phyloP scores from a whole-genome alignment of 2,888 invertebrate species.

The Sesia bembeciformis region DNA sequence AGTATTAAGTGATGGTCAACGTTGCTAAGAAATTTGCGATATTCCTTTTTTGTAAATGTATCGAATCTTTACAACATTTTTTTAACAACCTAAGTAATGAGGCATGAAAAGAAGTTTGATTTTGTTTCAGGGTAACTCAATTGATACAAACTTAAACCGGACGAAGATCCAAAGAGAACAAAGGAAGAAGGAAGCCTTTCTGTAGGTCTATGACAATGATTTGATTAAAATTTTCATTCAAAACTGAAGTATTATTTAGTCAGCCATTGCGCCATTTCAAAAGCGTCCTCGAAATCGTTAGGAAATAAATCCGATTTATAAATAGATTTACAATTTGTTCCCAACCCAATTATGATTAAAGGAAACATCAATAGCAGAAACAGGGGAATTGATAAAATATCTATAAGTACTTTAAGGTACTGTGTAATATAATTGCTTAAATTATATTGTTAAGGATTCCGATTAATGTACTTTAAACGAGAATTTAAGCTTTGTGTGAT shows the following conservation, averaged over 20 bases:
- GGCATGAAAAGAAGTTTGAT: too few species aligned
- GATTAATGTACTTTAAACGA: not conserved
- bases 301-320: not conserved
- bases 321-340: not conserved
- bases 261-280: not conserved
- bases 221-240: not conserved
- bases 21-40: too few species aligned
- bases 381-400: not conserved
- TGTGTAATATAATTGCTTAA: conserved; percentile 2
- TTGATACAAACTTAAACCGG: too few species aligned
- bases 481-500: not conserved
- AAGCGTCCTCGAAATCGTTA: not conserved
- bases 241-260: not conserved
- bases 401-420: not conserved
- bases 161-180: too few species aligned
- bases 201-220: not conserved
- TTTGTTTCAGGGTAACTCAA: too few species aligned
- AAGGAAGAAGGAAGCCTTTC: not conserved
- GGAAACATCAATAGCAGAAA: not conserved
- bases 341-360: not conserved
- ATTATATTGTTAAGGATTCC: conserved; percentile 2
- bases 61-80: too few species aligned
- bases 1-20: too few species aligned
- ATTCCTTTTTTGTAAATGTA: too few species aligned
- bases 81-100: too few species aligned